phyloP scores from a whole-genome alignment of 2,113 vertebrate species.

The Crypturellus undulatus region DNA sequence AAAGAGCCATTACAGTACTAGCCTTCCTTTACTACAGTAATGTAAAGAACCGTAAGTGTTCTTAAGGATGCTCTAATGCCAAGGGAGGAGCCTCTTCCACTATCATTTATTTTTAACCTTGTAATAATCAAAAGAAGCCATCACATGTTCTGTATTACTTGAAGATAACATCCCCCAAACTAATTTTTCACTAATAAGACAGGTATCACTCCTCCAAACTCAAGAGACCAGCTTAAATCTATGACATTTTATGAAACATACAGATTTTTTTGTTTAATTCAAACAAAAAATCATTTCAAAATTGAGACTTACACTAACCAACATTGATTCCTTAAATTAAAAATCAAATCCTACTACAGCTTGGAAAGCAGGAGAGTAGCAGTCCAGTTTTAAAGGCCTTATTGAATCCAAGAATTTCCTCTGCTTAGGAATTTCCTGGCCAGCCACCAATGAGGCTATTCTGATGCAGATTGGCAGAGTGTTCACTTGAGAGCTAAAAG shows the following conservation, averaged over 20 bases:
- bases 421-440: neutral
- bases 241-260: neutral
- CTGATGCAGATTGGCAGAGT: neutral
- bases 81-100: neutral
- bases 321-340: neutral
- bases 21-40: no score
- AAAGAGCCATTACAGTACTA: neutral
- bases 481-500: neutral
- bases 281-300: neutral
- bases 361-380: neutral
- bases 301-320: neutral
- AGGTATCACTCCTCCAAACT: neutral
- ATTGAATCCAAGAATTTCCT: neutral
- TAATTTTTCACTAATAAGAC: neutral
- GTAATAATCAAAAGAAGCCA: neutral
- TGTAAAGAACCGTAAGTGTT: neutral
- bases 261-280: neutral
- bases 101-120: neutral
- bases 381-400: neutral
- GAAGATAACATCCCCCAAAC: neutral
- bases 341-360: neutral
- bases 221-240: neutral
- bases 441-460: neutral
- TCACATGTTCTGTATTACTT: neutral
- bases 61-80: neutral